phyloP scores from a whole-genome alignment of 1,140 invertebrate species.

The Tetragonula clypearis region DNA sequence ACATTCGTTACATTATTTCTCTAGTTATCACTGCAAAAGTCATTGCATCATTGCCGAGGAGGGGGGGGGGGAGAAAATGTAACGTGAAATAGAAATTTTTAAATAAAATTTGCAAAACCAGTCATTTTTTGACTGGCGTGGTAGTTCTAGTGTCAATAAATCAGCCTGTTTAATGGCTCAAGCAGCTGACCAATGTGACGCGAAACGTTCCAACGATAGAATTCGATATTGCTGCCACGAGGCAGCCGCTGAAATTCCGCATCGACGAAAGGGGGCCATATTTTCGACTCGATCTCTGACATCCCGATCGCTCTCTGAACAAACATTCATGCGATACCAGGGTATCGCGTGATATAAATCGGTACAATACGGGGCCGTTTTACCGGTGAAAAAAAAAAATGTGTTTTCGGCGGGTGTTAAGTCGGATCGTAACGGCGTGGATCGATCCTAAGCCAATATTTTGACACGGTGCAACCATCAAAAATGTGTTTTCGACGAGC shows the following conservation, averaged over 20 bases:
- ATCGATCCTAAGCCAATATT: constrained; percentile 48
- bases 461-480: constrained; percentile 21
- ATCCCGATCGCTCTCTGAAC: constrained; percentile 38
- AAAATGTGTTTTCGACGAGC: constrained; percentile 18
- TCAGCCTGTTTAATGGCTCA: not conserved
- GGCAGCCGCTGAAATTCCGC: constrained; percentile 48
- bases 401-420: not conserved
- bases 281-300: constrained; percentile 21
- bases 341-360: not conserved
- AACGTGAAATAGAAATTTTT: no score
- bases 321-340: constrained; percentile 32
- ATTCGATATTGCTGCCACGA: constrained; percentile 35
- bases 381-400: not conserved
- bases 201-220: constrained; percentile 8
- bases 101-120: no score
- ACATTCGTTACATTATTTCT: no score
- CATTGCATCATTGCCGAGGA: no score
- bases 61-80: no score
- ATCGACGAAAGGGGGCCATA: no score
- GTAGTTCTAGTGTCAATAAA: not conserved
- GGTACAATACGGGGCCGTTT: no score
- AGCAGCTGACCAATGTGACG: constrained; percentile 2
- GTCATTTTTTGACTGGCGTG: no score
- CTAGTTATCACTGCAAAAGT: no score
- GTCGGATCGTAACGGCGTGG: constrained; percentile 4